phyloP scores from a whole-genome alignment of 2,888 invertebrate genomes.

The Zootermopsis nevadensis region DNA sequence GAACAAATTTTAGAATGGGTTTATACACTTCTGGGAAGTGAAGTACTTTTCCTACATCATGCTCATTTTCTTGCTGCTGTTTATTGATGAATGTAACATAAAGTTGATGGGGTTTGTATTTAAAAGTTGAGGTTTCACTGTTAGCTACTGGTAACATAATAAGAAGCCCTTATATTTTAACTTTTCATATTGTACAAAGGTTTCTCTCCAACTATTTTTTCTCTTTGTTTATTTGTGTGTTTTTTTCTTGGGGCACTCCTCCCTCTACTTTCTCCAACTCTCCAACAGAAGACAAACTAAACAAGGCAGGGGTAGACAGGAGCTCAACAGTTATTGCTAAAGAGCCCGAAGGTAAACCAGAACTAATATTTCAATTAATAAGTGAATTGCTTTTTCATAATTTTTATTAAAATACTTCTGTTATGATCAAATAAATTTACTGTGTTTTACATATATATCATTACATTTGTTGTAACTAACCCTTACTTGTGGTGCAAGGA shows the following conservation, averaged over 20 bases:
- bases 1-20: too few species aligned
- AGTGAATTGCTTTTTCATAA: conserved; percentile 43
- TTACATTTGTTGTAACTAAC: background rate
- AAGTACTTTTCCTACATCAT: too few species aligned
- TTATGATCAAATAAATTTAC: conserved; percentile 41
- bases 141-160: background rate
- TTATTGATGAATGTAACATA: background rate
- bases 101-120: background rate
- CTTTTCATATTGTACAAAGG: conserved; percentile 49
- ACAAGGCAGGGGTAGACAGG: conserved; percentile 89
- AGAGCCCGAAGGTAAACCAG: conserved; percentile 84
- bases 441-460: conserved; percentile 23
- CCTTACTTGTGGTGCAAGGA: conserved; percentile 33
- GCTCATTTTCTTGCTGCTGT: background rate
- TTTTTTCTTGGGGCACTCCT: conserved; percentile 63
- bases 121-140: conserved; percentile 2
- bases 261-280: conserved; percentile 51
- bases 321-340: conserved; percentile 94
- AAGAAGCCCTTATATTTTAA: conserved; percentile 17
- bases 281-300: conserved; percentile 78
- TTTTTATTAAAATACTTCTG: conserved; percentile 7
- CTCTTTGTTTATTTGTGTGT: conserved; percentile 63
- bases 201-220: conserved; percentile 48
- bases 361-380: conserved; percentile 48
- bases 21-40: too few species aligned